Base-by-base conservation (phyloP, 2,888 invertebrate species). In the Orchesellides sinensis region DNA sequence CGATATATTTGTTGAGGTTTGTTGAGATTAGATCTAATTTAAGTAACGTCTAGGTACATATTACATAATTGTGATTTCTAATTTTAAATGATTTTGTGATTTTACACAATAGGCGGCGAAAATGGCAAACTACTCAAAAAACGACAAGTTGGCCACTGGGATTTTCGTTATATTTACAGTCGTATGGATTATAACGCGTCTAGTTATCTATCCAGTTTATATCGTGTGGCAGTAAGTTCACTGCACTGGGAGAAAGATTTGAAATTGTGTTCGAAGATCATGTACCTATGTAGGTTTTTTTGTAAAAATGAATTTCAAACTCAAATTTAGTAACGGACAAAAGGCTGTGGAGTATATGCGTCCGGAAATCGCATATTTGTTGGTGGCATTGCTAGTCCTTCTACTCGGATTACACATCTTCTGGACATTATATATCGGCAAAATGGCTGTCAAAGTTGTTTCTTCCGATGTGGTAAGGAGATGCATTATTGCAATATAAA, bases 401-500 rank as follows among this genome's bases (percentile, higher is more conserved):
- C 92, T 98, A 72, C 91, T 98, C 82, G 90, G 93, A 19, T 92
- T 98, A 69, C 98, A 98, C 90, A 91, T 96, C 85, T 93, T 97
- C 89, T 98, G 98, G 98, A 98, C 98, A 40, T 96, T 95, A 92
- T 93, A 98, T 89, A 98, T 99, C 88, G 91, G 98, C 87, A 95
- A 95, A 91, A 95, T 98, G 88, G 97, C 94, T 2, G 93, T 94
- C 89, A 94, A 93, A 88, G 92, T 94, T 61, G 91, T 95, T 83
- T 92, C 93, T 77, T 95, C 95, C 5, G 17, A 4, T 23, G 56
- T 49, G n/a, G n/a, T n/a, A n/a, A 85, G 92, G 93, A 92, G 94
- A 95, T 89, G 89, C 89, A 25, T 40, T 5, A 10, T 32, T 6
- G 10, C 6, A 32, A 32, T 32, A 32, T 32, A 32, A 6, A 6